phyloP scores from a whole-genome alignment of 2,888 invertebrate species.

The Pyrrhia umbra region DNA sequence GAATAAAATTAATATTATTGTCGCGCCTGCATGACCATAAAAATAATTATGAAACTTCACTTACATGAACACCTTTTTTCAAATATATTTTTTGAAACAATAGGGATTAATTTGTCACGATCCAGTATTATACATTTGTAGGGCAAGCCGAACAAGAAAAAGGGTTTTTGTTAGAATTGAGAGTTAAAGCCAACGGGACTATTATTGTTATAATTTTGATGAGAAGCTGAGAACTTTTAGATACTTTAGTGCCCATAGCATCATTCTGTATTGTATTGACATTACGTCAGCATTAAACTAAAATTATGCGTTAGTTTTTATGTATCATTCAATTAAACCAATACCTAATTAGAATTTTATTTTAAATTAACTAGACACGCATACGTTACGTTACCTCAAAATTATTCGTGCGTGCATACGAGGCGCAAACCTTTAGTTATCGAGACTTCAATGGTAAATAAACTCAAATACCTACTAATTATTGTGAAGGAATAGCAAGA shows the following conservation, averaged over 20 bases:
- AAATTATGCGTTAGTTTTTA: neutral
- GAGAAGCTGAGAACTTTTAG: neutral
- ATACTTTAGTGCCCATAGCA: neutral
- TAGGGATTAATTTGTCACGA: neutral
- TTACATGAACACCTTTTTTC: neutral
- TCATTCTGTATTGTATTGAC: neutral
- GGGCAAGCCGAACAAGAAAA: too few relatives aligned
- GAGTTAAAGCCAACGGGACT: neutral
- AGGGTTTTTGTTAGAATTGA: neutral
- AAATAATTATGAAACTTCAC: slow-evolving; percentile 17
- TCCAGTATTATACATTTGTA: neutral
- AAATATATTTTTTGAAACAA: neutral
- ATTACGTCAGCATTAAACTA: neutral
- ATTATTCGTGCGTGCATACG: neutral
- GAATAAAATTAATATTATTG: slow-evolving; percentile 37
- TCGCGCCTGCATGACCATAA: slow-evolving; percentile 28
- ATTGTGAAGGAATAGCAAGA: too few relatives aligned
- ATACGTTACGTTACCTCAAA: neutral
- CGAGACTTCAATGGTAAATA: neutral
- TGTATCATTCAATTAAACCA: neutral
- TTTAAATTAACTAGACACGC: neutral
- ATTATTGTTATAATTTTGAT: neutral
- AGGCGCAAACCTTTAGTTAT: neutral
- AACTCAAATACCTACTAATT: neutral
- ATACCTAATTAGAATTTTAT: neutral